Base-by-base conservation (phyloP, 2,888 invertebrate species). In the Torymus texanus region DNA sequence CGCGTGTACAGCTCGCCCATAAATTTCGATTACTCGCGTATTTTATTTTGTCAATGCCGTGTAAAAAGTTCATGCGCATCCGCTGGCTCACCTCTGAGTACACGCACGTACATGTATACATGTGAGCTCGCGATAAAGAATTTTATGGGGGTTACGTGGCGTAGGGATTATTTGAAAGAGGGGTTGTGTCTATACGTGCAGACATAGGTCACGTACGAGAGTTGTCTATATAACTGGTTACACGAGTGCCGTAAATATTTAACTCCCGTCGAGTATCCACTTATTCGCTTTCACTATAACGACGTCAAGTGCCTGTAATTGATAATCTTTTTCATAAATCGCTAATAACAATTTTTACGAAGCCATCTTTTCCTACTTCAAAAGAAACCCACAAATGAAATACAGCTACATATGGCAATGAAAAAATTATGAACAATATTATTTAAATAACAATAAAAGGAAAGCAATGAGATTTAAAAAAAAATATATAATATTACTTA, bases 11-110 rank as follows among this genome's bases (percentile, higher is more conserved):
- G 85, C 85, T 84, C 83, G 83, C 83, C 85, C 87, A 88, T 88
- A 88, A 88, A 88, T 88, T 87, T 86, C 84, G 86, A 87, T 87
- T 86, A 87, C 85, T 80, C 83, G 80, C 80, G 79, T 82, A 82
- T 83, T 84, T 84, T 82, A 84, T 82, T 73, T 80, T 81, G 78
- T 80, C 82, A 80, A 81, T 80, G 80, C 80, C 80, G 73, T 76
- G 78, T 75, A 79, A 81, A 71, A 71, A 70, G 61, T 67, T n/a
- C 24, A 13, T 16, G 24, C 53, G 68, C 16, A 50, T 55, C 2
- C 5, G n/a, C 18, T 21, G 0, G 59, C 41, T 41, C 41, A 41
- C 41, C 41, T 41, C 41, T 50, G 18, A 65, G 50, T 50, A 68
- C 55, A 58, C 41, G 70, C 51, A 41, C 41, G 10, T 41, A 41